Evolutionary conservation across 2,888 invertebrate genomes (phyloP).

Genomic region (Clitarchus hookeri): DNA sequence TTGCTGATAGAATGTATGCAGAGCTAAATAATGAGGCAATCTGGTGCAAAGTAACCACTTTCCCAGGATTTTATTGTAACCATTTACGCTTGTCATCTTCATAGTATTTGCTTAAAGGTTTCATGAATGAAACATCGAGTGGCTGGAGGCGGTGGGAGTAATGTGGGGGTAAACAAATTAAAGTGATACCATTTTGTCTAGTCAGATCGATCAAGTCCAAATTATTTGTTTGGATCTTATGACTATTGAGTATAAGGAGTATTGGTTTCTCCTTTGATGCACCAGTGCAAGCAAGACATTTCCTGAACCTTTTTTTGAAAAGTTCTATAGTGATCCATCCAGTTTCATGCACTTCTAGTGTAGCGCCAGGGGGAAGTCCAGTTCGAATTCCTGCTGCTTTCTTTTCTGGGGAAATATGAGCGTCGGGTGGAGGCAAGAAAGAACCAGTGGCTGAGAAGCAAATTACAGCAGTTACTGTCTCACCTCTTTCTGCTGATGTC

Average conservation of each 20-base stretch:
- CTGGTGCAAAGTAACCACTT: not conserved
- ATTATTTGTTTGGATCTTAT: not conserved
- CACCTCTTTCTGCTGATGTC: constrained; percentile 5
- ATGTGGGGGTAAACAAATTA: constrained; percentile 5
- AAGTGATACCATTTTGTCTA: not conserved
- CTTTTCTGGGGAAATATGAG: constrained; percentile 16
- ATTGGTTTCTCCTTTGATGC: not conserved
- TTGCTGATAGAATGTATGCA: not conserved
- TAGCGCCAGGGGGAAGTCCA: not conserved
- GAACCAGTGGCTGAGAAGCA: not conserved
- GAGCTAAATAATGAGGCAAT: not conserved
- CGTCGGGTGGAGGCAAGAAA: not conserved
- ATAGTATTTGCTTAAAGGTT: constrained; percentile 19
- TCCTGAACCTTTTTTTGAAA: not conserved
- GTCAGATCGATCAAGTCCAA: constrained; percentile 2
- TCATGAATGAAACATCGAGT: not conserved
- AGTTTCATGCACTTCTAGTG: not conserved
- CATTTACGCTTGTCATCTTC: constrained; percentile 16
- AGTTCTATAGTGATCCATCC: not conserved
- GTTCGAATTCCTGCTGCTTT: constrained; percentile 5
- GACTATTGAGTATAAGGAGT: not conserved
- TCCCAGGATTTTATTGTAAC: not conserved
- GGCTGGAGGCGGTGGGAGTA: constrained; percentile 15
- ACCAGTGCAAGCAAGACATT: not conserved
- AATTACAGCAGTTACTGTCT: not conserved